These are phyloP conservation scores for Acipenser oxyrinchus DNA, from an alignment of 2,797 vertebrate species.

Conservation along the genomic window DNA sequence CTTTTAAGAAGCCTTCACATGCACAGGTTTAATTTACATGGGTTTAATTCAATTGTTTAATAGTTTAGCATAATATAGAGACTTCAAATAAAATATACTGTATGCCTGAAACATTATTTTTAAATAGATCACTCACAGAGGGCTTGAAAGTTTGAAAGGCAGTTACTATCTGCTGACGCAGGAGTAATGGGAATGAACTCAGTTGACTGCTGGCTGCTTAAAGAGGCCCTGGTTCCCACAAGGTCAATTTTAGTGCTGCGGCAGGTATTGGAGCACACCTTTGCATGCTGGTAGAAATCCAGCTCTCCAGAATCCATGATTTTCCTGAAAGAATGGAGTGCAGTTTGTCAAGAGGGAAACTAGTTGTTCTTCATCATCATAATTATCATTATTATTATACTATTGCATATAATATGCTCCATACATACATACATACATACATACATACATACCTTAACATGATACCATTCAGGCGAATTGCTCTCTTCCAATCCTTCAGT, in stretches of 20 bases:
- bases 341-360: no score
- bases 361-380: no score
- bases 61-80: no score
- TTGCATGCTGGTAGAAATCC: slow-evolving; percentile 90
- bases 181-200: slow-evolving; percentile 73
- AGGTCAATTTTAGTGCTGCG: slow-evolving; percentile 96
- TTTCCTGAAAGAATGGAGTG: slow-evolving; percentile 59
- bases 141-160: not conserved
- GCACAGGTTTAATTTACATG: not conserved
- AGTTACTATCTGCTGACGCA: slow-evolving; percentile 63
- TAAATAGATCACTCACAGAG: not conserved
- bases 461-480: slow-evolving; percentile 91
- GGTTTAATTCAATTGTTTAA: not conserved
- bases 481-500: slow-evolving; percentile 96
- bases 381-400: not conserved
- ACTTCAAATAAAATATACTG: not conserved
- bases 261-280: slow-evolving; percentile 95
- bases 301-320: slow-evolving; percentile 97
- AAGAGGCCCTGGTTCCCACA: slow-evolving; percentile 73
- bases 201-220: slow-evolving; percentile 64
- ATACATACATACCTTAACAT: slow-evolving; percentile 78
- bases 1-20: no score
- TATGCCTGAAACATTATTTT: not conserved
- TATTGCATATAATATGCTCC: not conserved
- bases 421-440: not conserved